Conservation (phyloP, 2,797 vertebrate genomes). For the Hoplostethus mediterraneus region DNA sequence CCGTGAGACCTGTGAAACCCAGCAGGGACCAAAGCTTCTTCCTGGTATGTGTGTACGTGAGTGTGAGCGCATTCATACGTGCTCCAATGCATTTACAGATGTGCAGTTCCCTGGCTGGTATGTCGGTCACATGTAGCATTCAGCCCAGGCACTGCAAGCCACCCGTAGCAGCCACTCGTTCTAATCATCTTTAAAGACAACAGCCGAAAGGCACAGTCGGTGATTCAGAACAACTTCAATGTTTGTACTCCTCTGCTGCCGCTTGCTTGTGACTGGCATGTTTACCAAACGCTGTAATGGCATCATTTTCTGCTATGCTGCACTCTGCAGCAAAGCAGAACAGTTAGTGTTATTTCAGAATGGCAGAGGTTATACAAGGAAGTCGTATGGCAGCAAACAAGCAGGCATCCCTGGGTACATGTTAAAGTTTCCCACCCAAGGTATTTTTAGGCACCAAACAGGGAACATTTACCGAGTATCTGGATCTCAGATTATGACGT, state of each 20-base stretch:
- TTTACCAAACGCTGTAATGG: constrained; percentile 79
- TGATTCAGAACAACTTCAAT: constrained; percentile 61
- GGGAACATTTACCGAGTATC: constrained; percentile 43
- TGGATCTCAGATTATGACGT: background rate
- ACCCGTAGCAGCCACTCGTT: constrained; percentile 38
- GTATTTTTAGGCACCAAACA: constrained; percentile 77
- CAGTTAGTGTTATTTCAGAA: constrained; percentile 81
- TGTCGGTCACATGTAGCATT: constrained; percentile 37
- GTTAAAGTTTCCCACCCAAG: constrained; percentile 79
- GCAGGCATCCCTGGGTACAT: constrained; percentile 57
- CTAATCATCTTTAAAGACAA: constrained; percentile 64
- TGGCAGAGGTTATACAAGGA: constrained; percentile 67
- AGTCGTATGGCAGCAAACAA: constrained; percentile 36
- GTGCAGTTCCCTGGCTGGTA: constrained; percentile 45
- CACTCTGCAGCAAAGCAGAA: constrained; percentile 82
- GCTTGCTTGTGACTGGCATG: constrained; percentile 81
- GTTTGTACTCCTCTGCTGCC: constrained; percentile 27
- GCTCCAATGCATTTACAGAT: constrained; percentile 50
- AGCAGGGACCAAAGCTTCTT: constrained; percentile 35
- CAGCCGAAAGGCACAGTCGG: constrained; percentile 52
- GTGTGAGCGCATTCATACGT: constrained; percentile 22
- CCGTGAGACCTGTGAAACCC: constrained; percentile 56
- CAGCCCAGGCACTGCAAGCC: constrained; percentile 46
- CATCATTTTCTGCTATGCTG: constrained; percentile 85
- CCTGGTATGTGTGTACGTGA: constrained; percentile 25